A percentile compares a stretch with the other conserved stretches of the same genome.
phyloP scores from a whole-genome alignment of 2,888 invertebrate species.

The Anarsia innoxiella region DNA sequence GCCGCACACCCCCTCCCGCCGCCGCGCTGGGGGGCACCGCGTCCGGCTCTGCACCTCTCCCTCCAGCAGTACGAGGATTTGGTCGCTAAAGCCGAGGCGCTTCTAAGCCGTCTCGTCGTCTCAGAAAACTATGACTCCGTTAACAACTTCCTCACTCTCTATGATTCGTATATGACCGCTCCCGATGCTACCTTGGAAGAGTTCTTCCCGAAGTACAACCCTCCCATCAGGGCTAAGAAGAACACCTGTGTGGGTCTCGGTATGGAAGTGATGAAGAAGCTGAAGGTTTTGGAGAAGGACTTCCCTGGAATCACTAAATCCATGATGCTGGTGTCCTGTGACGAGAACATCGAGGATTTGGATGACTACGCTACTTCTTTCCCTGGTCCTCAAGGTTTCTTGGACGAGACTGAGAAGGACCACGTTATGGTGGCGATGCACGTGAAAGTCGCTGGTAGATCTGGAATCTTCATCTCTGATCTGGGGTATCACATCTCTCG shows the following conservation, averaged over 20 bases:
- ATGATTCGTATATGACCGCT: conserved; percentile 80
- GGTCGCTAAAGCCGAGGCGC: conserved; percentile 87
- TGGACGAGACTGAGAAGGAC: conserved; percentile 87
- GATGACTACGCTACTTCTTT: conserved; percentile 78
- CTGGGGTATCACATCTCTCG: conserved; percentile 93
- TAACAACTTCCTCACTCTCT: conserved; percentile 85
- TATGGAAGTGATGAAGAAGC: conserved; percentile 84
- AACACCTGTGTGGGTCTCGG: conserved; percentile 94
- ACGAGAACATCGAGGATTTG: conserved; percentile 84
- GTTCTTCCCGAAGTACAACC: conserved; percentile 88
- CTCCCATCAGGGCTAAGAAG: conserved; percentile 87
- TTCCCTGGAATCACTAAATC: conserved; percentile 81
- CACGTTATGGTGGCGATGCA: conserved; percentile 89
- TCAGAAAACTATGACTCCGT: conserved; percentile 93
- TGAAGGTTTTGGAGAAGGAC: conserved; percentile 77
- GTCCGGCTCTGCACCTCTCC: conserved; percentile 81
- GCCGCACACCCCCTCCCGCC: conserved; percentile 65
- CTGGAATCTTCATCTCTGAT: conserved; percentile 87
- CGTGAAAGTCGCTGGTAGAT: conserved; percentile 82
- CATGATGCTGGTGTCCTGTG: conserved; percentile 87
- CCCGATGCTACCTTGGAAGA: conserved; percentile 80
- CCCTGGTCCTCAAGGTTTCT: conserved; percentile 75
- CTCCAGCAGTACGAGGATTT: conserved; percentile 87
- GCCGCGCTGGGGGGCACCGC: conserved; percentile 64
- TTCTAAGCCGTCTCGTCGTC: conserved; percentile 88